Evolutionary conservation across 2,797 vertebrate species (phyloP), one percentile per base, ranked within the genome.

Genomic region (Myiotriccus ornatus): DNA sequence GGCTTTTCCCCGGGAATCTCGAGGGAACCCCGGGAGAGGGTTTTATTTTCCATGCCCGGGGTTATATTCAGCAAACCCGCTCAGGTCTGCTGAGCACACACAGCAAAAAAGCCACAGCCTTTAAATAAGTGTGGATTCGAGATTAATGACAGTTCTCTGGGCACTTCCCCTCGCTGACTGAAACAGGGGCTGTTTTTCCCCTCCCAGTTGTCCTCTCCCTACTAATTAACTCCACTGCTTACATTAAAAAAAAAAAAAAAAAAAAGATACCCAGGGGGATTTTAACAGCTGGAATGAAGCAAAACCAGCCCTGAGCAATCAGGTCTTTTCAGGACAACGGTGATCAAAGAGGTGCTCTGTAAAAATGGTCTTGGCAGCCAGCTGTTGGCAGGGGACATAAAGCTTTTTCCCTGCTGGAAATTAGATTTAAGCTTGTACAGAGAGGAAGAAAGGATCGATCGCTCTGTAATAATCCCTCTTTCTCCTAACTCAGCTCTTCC

Each of bases 311-410:
- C 41, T 43, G 37, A 59, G 81, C 59, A 28, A 49, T 39, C 41
- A 8, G 90, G 94, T 95, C 95, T 63, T 84, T 69, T 94, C 52
- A 90, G 94, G 88, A 95, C 95, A 90, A 17, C 49, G 4, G 56
- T 7, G 75, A 93, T 93, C 84, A 90, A 85, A 89, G 80, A 86
- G 57, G 39, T 35, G 44, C 49, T 84, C 65, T 23, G 63, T 50
- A 76, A 55, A 94, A 62, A 49, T 2, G 47, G 5, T 23, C 35
- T n/a, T 9, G 89, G 89, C 77, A 85, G 50, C 67, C 88, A 70
- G 71, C 34, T 74, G 62, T 59, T 71, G 77, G 78, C 92, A 93
- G 82, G 50, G 91, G 63, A 57, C 34, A 19, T 3, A 27, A 65
- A 55, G 49, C 41, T 35, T 76, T 57, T 18, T 46, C 80, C 43